Conservation (phyloP, 2,113 vertebrate species). For the Archilochus colubris region DNA sequence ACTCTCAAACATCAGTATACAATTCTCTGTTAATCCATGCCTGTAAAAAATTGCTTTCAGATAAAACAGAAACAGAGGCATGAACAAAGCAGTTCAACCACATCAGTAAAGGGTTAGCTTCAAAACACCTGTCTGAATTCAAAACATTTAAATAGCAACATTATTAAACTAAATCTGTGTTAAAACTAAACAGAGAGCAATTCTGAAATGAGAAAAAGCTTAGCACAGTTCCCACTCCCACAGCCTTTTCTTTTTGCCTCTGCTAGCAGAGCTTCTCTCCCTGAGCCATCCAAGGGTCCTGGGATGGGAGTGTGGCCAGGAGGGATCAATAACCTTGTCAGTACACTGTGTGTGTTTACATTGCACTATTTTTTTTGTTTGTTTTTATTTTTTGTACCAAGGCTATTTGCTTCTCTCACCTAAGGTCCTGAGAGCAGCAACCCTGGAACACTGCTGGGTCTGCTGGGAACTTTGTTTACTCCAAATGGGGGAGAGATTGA, state of each 20-base stretch:
- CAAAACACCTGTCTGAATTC: background rate
- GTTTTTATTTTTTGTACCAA: background rate
- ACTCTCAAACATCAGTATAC: background rate
- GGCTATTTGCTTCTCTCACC: background rate
- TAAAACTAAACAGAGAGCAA: background rate
- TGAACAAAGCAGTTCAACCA: background rate
- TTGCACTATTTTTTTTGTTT: background rate
- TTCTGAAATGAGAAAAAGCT: background rate
- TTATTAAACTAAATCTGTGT: background rate
- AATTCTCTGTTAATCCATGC: background rate
- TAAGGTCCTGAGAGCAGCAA: background rate
- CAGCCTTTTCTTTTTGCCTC: background rate
- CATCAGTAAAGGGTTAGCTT: background rate
- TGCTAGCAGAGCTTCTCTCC: background rate
- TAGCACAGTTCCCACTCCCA: background rate
- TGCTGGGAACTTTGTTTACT: accelerated
- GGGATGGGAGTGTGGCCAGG: background rate
- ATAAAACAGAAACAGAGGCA: background rate
- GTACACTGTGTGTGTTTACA: background rate
- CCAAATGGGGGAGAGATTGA: background rate
- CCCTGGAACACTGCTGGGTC: background rate
- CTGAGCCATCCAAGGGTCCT: background rate
- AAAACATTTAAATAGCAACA: background rate
- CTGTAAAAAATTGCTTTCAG: background rate
- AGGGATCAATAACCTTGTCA: background rate